A percentile compares a stretch with the other conserved stretches of the same genome.
These are phyloP conservation scores for Esox lucius DNA, from an alignment of 2,797 vertebrate species.

Conservation along the genomic window DNA sequence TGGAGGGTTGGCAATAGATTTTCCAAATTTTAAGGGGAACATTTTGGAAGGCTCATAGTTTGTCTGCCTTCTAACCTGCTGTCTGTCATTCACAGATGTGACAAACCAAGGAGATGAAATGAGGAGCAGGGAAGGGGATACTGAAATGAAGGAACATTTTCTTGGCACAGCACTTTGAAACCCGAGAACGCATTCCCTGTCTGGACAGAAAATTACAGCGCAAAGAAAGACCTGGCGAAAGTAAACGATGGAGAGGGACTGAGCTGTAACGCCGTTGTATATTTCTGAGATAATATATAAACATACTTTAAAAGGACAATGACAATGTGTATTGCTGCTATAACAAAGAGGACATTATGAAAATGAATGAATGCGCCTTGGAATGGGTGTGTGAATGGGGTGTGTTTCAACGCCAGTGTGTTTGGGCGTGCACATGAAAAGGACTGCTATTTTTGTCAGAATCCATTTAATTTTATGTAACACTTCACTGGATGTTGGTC, in stretches of 20 bases:
- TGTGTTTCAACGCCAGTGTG: constrained; percentile 32
- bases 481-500: constrained; percentile 62
- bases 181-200: constrained; percentile 86
- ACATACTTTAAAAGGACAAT: constrained; percentile 40
- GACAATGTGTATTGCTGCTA: constrained; percentile 73
- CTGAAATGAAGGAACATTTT: too few relatives aligned
- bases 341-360: constrained; percentile 45
- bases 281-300: constrained; percentile 34
- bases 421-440: constrained; percentile 24
- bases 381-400: constrained; percentile 48
- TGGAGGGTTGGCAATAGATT: neutral
- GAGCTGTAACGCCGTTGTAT: neutral
- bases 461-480: constrained; percentile 40
- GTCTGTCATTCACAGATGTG: constrained; percentile 80
- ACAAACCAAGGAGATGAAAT: constrained; percentile 91
- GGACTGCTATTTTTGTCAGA: constrained; percentile 20
- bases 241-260: constrained; percentile 27
- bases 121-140: constrained; percentile 63
- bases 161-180: constrained; percentile 87
- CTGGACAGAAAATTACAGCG: constrained; percentile 59
- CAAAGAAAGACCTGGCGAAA: constrained; percentile 30
- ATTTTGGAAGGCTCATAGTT: neutral
- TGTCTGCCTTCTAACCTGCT: constrained; percentile 25
- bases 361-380: constrained; percentile 56
- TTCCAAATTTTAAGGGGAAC: neutral